phyloP scores from a whole-genome alignment of 2,113 vertebrate genomes.

The Seriola aureovittata region DNA sequence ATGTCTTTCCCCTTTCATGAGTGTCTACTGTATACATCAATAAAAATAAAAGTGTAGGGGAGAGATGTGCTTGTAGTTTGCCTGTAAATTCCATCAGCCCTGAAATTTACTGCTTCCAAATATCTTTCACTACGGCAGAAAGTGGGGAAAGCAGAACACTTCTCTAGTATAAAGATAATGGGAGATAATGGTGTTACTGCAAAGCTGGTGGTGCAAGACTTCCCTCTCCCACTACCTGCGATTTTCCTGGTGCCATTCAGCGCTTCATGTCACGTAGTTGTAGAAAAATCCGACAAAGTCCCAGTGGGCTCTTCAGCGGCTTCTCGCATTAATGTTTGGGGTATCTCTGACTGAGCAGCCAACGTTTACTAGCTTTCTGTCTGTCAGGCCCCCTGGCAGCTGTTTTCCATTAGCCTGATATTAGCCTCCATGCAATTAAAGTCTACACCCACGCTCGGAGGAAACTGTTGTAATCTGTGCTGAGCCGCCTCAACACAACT shows the following conservation, averaged over 20 bases:
- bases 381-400: conserved; percentile 70
- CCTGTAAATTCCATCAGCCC: not conserved
- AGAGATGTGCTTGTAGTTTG: not conserved
- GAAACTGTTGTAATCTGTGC: conserved; percentile 32
- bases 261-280: conserved; percentile 22
- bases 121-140: not conserved
- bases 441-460: conserved; percentile 59
- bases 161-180: not conserved
- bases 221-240: not conserved
- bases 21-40: not conserved
- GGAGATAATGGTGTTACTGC: not conserved
- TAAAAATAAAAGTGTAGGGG: not conserved
- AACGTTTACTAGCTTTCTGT: conserved; percentile 57
- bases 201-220: not conserved
- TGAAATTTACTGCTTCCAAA: not conserved
- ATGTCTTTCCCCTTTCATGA: not conserved
- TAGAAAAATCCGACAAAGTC: conserved; percentile 15
- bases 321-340: conserved; percentile 44
- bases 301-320: conserved; percentile 33
- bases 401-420: conserved; percentile 80
- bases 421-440: conserved; percentile 78
- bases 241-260: not conserved
- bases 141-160: not conserved
- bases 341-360: conserved; percentile 57
- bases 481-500: conserved; percentile 8